Evolutionary conservation across 2,113 vertebrate species (phyloP).

Genomic region (Tetrax tetrax): DNA sequence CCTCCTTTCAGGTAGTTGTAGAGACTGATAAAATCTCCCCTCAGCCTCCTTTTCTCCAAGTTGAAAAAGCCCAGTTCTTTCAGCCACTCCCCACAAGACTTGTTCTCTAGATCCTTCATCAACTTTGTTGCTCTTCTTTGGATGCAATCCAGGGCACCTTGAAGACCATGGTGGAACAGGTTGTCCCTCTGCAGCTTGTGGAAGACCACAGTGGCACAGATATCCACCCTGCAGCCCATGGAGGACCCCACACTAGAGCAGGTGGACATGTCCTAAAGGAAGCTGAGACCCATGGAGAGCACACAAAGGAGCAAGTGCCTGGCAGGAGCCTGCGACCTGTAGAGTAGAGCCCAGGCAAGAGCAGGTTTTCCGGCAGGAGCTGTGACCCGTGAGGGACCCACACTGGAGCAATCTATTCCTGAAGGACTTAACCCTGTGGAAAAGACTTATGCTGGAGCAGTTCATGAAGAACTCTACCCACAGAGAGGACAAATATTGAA

Average conservation of each 20-base stretch:
- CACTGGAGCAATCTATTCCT: neutral
- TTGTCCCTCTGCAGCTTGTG: neutral
- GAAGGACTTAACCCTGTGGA: neutral
- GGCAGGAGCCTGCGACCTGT: neutral
- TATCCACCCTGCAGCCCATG: neutral
- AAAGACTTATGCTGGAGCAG: too few relatives aligned
- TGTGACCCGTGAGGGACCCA: too few relatives aligned
- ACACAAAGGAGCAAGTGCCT: neutral
- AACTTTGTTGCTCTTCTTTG: neutral
- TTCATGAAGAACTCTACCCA: too few relatives aligned
- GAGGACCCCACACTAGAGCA: neutral
- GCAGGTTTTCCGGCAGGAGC: neutral
- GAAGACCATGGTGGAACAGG: neutral
- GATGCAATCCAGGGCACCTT: neutral
- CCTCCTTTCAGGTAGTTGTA: too few relatives aligned
- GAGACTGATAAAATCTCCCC: too few relatives aligned
- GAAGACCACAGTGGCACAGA: neutral
- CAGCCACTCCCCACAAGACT: neutral
- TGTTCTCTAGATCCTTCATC: neutral
- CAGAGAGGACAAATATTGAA: too few relatives aligned
- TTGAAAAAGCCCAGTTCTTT: too few relatives aligned
- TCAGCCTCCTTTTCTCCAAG: too few relatives aligned
- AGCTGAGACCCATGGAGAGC: rapidly evolving
- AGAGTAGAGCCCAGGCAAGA: neutral
- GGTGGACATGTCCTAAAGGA: neutral